Evolutionary conservation across 2,888 invertebrate genomes (phyloP).

Genomic region (Eulithis testata): DNA sequence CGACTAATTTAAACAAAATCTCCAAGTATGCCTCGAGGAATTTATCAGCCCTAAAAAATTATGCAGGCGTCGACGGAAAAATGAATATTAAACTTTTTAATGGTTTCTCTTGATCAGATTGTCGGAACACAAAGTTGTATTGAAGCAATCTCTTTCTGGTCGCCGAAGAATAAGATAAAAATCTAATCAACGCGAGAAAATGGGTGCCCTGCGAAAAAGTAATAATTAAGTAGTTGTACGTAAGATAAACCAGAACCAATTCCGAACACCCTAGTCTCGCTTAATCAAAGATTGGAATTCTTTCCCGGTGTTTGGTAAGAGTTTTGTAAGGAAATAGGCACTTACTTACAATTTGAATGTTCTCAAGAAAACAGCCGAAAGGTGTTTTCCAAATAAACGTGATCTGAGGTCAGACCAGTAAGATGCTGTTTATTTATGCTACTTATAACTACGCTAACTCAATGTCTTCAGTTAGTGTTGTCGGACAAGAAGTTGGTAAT

Average conservation of each 20-base stretch:
- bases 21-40: constrained; percentile 32
- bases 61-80: constrained; percentile 39
- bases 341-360: no score
- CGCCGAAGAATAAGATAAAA: background rate
- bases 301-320: no score
- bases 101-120: constrained; percentile 22
- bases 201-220: background rate
- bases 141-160: constrained; percentile 12
- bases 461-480: background rate
- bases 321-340: no score
- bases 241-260: background rate
- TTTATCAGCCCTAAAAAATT: constrained; percentile 41
- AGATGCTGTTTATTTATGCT: no score
- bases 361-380: no score
- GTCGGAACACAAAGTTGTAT: constrained; percentile 19
- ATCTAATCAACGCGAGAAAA: background rate
- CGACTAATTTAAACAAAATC: constrained; percentile 38
- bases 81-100: constrained; percentile 38
- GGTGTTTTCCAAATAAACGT: no score
- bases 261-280: background rate
- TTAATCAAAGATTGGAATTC: no score
- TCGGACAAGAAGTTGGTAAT: constrained; percentile 28
- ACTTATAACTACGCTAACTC: no score
- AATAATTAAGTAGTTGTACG: background rate
- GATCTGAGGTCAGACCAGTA: no score